Conservation (phyloP, 2,797 vertebrate species). For the Gambusia yucatana region DNA sequence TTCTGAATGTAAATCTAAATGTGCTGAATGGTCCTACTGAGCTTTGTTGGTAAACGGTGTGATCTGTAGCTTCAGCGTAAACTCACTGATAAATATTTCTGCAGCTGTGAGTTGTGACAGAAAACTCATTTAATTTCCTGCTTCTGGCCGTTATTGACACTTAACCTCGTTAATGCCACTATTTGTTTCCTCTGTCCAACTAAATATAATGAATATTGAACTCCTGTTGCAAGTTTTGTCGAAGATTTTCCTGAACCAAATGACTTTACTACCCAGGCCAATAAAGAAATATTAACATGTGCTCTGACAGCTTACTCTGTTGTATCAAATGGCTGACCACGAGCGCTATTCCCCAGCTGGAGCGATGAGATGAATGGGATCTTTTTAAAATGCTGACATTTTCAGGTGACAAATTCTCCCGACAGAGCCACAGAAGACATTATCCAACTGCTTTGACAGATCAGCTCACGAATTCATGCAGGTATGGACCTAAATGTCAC, state of each 20-base stretch:
- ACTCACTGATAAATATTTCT: background rate
- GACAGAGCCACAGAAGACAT: slow-evolving; percentile 12
- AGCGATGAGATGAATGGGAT: slow-evolving; percentile 14
- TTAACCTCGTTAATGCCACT: slow-evolving; percentile 3
- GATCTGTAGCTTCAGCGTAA: background rate
- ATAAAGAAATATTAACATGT: slow-evolving; percentile 4
- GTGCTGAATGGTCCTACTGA: background rate
- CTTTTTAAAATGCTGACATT: slow-evolving; percentile 22
- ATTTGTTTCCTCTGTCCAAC: background rate
- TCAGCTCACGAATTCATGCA: background rate
- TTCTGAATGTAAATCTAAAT: background rate
- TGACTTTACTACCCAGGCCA: background rate
- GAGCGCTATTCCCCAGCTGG: slow-evolving; percentile 1
- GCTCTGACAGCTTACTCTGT: slow-evolving; percentile 3
- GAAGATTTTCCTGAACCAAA: background rate
- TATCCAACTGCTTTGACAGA: slow-evolving; percentile 3
- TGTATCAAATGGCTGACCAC: slow-evolving; percentile 12
- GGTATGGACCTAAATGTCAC: background rate
- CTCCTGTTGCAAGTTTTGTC: background rate
- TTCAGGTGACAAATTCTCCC: slow-evolving; percentile 18
- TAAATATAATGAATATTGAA: slow-evolving; percentile 3
- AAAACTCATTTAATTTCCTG: slow-evolving; percentile 5
- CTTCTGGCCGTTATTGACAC: background rate
- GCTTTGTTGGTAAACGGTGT: background rate
- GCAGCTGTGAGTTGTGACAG: background rate